These are phyloP conservation scores for Conus ventricosus DNA, from an alignment of 1,140 invertebrate species.

Conservation along the genomic window DNA sequence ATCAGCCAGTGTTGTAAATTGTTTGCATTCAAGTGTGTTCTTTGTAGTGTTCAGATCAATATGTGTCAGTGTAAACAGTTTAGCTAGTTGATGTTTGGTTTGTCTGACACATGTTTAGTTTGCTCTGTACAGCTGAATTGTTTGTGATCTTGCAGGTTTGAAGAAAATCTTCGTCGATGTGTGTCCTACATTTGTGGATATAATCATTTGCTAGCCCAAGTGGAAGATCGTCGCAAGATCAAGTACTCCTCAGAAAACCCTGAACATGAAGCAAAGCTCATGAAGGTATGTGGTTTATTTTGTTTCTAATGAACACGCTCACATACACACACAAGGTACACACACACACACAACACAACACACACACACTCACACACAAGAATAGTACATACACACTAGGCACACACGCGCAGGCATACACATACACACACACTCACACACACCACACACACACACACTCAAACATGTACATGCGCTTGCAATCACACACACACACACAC, in stretches of 20 bases:
- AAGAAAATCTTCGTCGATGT: constrained; percentile 83
- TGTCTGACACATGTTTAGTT: background rate
- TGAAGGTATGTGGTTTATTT: constrained; percentile 69
- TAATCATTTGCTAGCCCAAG: constrained; percentile 83
- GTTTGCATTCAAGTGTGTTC: too few species aligned
- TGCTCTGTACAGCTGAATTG: background rate
- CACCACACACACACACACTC: too few species aligned
- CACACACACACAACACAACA: too few species aligned
- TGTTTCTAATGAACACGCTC: background rate
- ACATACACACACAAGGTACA: background rate
- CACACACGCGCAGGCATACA: too few species aligned
- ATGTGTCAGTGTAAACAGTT: too few species aligned
- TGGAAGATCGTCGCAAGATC: constrained; percentile 85
- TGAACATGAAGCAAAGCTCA: constrained; percentile 87
- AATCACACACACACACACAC: too few species aligned
- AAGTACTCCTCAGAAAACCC: constrained; percentile 85
- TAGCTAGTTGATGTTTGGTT: too few species aligned
- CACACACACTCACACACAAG: too few species aligned
- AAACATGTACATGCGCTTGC: too few species aligned
- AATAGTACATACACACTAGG: background rate
- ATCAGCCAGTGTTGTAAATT: too few species aligned
- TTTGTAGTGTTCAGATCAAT: too few species aligned
- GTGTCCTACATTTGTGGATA: constrained; percentile 94
- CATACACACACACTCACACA: too few species aligned
- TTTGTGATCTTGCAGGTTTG: constrained; percentile 71